Evolutionary conservation across 2,797 vertebrate species (phyloP).

Genomic region (Brachyrhaphis roseni): DNA sequence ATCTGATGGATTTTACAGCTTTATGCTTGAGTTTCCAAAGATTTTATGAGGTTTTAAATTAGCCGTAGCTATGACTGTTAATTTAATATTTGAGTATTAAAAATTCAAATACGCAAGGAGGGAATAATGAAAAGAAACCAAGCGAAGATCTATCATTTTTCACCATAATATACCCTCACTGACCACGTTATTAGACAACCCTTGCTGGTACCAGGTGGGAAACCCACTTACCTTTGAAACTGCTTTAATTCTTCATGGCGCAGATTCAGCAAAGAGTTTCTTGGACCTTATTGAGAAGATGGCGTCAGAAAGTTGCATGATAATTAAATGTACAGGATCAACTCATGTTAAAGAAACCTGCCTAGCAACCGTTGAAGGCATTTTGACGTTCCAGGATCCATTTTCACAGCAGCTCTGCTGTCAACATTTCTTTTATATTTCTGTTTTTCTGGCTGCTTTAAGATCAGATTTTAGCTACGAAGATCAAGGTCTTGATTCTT

Average conservation of each 20-base stretch:
- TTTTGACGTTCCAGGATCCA: not conserved
- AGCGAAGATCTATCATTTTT: not conserved
- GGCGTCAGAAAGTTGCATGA: not conserved
- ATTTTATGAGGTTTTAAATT: constrained; percentile 6
- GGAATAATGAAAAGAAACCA: constrained; percentile 3
- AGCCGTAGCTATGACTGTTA: not conserved
- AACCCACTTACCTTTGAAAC: not conserved
- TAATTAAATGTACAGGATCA: not conserved
- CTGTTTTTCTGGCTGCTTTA: not conserved
- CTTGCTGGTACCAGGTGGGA: not conserved
- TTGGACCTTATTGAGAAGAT: not conserved
- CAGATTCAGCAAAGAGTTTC: not conserved
- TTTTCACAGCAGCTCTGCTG: constrained; percentile 2
- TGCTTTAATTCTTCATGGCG: not conserved
- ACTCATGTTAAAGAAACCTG: not conserved
- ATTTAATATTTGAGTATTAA: not conserved
- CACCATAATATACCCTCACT: not conserved
- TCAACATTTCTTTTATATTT: not conserved
- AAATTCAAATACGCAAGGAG: not conserved
- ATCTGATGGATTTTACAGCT: not conserved
- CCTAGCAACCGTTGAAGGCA: not conserved
- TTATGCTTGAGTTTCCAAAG: not conserved
- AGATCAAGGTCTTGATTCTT: constrained; percentile 17
- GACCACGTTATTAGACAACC: not conserved
- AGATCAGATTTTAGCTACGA: not conserved